A percentile compares a stretch with the other conserved stretches of the same genome.
Conservation (phyloP, 2,113 vertebrate genomes). For the Numida meleagris region DNA sequence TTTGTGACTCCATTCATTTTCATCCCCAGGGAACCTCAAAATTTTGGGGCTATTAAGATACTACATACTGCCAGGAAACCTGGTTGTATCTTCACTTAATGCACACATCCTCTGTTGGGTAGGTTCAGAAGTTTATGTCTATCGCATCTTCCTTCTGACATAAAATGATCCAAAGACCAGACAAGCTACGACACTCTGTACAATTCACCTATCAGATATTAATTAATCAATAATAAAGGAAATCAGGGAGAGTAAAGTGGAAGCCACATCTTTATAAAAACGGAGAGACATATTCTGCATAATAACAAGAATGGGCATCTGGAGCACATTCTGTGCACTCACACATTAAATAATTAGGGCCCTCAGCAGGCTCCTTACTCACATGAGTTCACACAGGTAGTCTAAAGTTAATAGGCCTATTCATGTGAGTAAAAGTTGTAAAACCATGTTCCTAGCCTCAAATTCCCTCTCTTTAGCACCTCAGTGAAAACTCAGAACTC, state of each 20-base stretch:
- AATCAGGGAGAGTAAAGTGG: conserved; percentile 52
- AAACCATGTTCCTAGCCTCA: background rate
- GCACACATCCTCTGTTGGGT: background rate
- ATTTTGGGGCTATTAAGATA: background rate
- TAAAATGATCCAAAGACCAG: conserved; percentile 8
- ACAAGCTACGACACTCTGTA: background rate
- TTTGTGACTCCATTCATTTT: background rate
- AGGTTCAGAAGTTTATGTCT: background rate
- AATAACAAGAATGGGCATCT: conserved; percentile 6
- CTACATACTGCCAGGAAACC: background rate
- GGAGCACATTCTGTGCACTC: conserved; percentile 18
- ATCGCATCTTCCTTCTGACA: conserved; percentile 14
- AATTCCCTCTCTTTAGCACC: background rate
- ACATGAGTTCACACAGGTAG: background rate
- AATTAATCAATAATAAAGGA: conserved; percentile 61
- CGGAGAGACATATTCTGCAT: conserved; percentile 22
- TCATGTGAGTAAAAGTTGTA: conserved; percentile 1
- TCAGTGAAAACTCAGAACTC: background rate
- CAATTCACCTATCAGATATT: conserved; percentile 45
- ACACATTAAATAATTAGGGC: background rate
- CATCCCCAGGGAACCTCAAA: background rate
- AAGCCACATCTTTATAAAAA: conserved; percentile 60
- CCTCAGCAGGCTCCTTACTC: conserved; percentile 13
- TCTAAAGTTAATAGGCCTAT: background rate
- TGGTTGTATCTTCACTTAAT: background rate